phyloP scores from a whole-genome alignment of 2,888 invertebrate genomes.

The Perizoma flavofasciatum region DNA sequence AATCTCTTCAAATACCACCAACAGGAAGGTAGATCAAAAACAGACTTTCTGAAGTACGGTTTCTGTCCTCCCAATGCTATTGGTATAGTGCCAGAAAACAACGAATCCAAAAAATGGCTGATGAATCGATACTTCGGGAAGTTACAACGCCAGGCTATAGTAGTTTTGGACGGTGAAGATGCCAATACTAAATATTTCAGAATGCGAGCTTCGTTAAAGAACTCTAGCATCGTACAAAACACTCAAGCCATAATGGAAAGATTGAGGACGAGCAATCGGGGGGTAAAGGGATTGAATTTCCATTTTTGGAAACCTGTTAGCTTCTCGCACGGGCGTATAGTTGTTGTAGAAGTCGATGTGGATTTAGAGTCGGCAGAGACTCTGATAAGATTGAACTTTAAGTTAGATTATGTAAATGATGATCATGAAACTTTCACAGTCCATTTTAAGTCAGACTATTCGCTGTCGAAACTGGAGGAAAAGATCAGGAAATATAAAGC shows the following conservation, averaged over 20 bases:
- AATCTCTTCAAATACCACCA: slow-evolving; percentile 64
- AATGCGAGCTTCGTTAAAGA: slow-evolving; percentile 50
- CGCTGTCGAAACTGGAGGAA: slow-evolving; percentile 48
- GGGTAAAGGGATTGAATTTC: slow-evolving; percentile 65
- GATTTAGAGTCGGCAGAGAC: slow-evolving; percentile 69
- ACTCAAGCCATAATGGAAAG: slow-evolving; percentile 46
- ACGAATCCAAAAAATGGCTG: slow-evolving; percentile 65
- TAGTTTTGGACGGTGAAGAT: slow-evolving; percentile 56
- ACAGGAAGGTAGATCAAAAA: slow-evolving; percentile 48
- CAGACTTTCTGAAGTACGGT: slow-evolving; percentile 69
- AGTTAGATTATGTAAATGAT: slow-evolving; percentile 56
- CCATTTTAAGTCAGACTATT: slow-evolving; percentile 48
- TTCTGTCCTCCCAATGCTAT: slow-evolving; percentile 61
- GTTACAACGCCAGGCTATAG: slow-evolving; percentile 50
- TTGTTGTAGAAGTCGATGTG: slow-evolving; percentile 50
- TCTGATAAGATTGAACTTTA: slow-evolving; percentile 51
- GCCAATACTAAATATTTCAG: slow-evolving; percentile 52
- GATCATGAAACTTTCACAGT: slow-evolving; percentile 38
- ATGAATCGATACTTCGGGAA: slow-evolving; percentile 56
- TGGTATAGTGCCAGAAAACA: slow-evolving; percentile 65
- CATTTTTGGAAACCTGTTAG: slow-evolving; percentile 57
- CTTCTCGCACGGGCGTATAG: slow-evolving; percentile 23
- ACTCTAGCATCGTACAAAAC: slow-evolving; percentile 2
- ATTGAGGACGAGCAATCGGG: slow-evolving; percentile 61
- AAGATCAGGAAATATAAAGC: slow-evolving; percentile 54